phyloP scores from a whole-genome alignment of 2,797 vertebrate genomes.

The Dallia pectoralis region DNA sequence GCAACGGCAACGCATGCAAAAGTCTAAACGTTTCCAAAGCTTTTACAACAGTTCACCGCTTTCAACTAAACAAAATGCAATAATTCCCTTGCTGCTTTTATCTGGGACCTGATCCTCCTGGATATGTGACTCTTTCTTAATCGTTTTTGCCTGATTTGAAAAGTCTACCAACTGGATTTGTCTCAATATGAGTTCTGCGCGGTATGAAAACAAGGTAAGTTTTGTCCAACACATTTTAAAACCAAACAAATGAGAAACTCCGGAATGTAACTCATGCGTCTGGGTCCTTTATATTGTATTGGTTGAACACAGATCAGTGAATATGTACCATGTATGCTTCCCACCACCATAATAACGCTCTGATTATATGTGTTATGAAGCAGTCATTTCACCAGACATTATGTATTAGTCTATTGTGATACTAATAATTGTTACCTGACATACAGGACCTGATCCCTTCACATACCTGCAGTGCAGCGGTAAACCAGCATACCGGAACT shows the following conservation, averaged over 20 bases:
- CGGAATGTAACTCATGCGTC: not conserved
- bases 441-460: too few species aligned
- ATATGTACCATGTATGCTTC: too few species aligned
- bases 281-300: not conserved
- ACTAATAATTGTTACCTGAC: too few species aligned
- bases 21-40: not conserved
- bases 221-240: not conserved
- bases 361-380: too few species aligned
- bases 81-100: not conserved
- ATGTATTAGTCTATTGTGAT: too few species aligned
- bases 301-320: too few species aligned
- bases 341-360: too few species aligned
- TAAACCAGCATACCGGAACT: too few species aligned
- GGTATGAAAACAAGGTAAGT: constrained; percentile 26
- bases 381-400: too few species aligned
- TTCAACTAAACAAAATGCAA: not conserved
- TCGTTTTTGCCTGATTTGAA: not conserved
- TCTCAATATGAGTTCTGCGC: constrained; percentile 18
- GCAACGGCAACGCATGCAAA: not conserved
- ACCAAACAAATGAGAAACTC: not conserved
- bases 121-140: too few species aligned
- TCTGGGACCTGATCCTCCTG: not conserved
- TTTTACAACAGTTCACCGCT: not conserved
- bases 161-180: not conserved
- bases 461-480: too few species aligned